Base-by-base conservation (phyloP, 2,113 vertebrate genomes). In the Tragelaphus strepsiceros region DNA sequence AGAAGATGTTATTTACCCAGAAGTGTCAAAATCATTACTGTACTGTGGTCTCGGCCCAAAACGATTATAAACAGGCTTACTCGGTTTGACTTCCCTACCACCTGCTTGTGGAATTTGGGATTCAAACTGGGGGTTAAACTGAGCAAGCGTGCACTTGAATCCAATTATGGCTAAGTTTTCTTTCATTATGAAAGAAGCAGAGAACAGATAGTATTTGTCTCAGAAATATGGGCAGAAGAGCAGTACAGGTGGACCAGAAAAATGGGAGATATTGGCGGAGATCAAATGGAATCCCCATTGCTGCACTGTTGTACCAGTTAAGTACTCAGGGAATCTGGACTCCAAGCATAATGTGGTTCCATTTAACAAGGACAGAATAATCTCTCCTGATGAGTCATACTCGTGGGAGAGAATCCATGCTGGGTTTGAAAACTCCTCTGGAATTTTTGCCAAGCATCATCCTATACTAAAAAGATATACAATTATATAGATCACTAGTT, bases 401-500 rank as follows among this genome's bases (percentile, higher is more conserved):
- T 13, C 1, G 43, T 94, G 94, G 96, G 92, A 95, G 94, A 94
- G 84, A 96, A 95, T 82, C 81, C 84, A 26, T 77, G n/a, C 59
- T 84, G 64, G 46, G 32, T 95, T 97, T 96, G 96, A 94, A 97
- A 96, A 94, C 77, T 91, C 71, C 62, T 81, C 85, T 95, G 93
- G 62, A 84, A 35, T 85, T 88, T 94, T 84, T 96, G 94, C 74
- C 80, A 97, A 95, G 84, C 80, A 81, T 26, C 59, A 59, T 92
- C 64, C 96, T 95, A 88, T 78, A 78, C 77, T 62, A 89, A 96
- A 94, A 88, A 85, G 90, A 96, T 56, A 64, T 9, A 59, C 94
- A 97, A 96, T 97, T 97, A 97, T 56, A 81, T 54, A 56, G 49
- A 86, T 90, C 92, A 96, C 56, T 95, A 96, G 94, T 96, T 94